Evolutionary conservation across 2,888 invertebrate species (phyloP), one percentile per base, ranked within the genome.

Genomic region (Meta bourneti): DNA sequence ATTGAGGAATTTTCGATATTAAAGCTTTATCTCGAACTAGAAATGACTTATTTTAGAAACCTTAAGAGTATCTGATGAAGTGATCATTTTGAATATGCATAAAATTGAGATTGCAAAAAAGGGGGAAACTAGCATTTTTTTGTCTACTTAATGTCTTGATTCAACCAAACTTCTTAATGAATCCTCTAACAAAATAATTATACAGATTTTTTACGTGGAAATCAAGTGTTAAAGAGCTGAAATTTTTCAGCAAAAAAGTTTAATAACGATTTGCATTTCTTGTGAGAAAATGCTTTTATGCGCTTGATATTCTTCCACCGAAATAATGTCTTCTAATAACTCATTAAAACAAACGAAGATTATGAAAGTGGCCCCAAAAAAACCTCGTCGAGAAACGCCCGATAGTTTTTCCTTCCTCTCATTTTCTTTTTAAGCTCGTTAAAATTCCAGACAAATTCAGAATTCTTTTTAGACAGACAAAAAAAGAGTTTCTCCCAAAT

Each of bases 381-480:
- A 61, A 80, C 1, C 79, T 20, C n/a, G 74, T 34, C 20, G n/a
- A 84, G 74, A 13, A 84, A 74, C 52, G 54, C 52, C 74, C 54
- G 54, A 54, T 52, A 54, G 16, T 34, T 79, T 34, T 51, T 82
- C 72, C 11, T 82, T 82, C 16, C 51, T 72, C 20, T 82, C 16
- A 20, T 72, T 16, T 82, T 51, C 19, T 82, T 81, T 74, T 90
- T 78, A n/a, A 16, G 79, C 83, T 90, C 84, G 72, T 90, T 90
- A 90, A 90, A 90, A 90, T 90, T 90, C 84, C 72, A 79, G 77
- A 79, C 84, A 49, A 79, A 72, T 72, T 89, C 70, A 49, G 77
- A 51, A 81, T 89, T 51, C 82, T 71, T 88, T 75, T 86, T 78
- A 20, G 70, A 51, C n/a, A 19, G 78, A 52, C 34, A 34, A 54